These are phyloP conservation scores for Chamaedrilus cognettii DNA, from an alignment of 2,888 invertebrate species.

Conservation along the genomic window DNA sequence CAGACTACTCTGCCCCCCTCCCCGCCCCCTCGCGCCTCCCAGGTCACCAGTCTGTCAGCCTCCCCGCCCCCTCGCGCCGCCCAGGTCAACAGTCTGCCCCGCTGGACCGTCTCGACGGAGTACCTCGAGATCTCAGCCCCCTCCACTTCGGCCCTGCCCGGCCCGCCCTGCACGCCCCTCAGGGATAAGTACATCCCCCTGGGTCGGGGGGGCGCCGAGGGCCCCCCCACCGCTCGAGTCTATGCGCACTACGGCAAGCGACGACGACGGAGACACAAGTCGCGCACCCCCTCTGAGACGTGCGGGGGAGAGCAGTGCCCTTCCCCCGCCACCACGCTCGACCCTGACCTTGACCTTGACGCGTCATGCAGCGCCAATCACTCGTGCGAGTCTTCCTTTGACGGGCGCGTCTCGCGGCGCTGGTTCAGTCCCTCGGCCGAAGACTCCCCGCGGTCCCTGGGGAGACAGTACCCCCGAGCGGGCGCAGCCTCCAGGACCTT, in stretches of 20 bases:
- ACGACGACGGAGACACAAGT: background rate
- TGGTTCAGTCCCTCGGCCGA: background rate
- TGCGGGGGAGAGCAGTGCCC: background rate
- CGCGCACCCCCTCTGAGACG: background rate
- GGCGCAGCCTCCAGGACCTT: background rate
- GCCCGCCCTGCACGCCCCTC: too few species aligned
- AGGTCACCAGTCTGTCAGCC: too few species aligned
- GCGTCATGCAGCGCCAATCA: background rate
- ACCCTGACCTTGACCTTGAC: too few species aligned
- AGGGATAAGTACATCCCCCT: too few species aligned
- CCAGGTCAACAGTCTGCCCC: too few species aligned
- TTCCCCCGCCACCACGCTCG: background rate
- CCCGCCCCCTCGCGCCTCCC: too few species aligned
- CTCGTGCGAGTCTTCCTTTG: background rate
- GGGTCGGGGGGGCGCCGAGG: too few species aligned
- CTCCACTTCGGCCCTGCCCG: too few species aligned
- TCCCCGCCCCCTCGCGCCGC: too few species aligned
- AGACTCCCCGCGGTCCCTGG: background rate
- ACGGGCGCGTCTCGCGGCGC: background rate
- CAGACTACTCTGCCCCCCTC: too few species aligned
- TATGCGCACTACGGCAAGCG: conserved; percentile 3
- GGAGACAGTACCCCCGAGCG: background rate
- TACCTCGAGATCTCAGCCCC: too few species aligned
- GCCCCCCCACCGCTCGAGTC: background rate
- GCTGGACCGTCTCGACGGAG: too few species aligned